Evolutionary conservation across 2,113 vertebrate genomes (phyloP), one percentile per base, ranked within the genome.

Genomic region (Esox niger): DNA sequence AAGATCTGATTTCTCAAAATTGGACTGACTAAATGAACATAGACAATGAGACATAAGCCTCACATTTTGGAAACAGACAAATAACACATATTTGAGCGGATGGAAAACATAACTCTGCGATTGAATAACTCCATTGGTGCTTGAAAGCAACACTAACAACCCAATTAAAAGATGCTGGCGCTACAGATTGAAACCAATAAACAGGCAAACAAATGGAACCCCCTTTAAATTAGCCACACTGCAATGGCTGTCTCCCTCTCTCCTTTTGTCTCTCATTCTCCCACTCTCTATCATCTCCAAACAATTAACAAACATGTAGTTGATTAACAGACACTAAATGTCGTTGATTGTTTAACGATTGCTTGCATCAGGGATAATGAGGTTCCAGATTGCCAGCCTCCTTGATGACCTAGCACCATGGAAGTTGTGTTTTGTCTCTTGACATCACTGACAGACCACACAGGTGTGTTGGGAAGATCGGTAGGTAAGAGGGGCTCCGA

Each of bases 241-340:
- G 31, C 17, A n/a, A 79, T 87, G 79, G 78, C 87, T 88, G 84
- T 0, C 33, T 35, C 33, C 0, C 33, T 35, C 33, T 11, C 33
- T 35, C 10, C 2, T 11, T 33, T 9, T 33, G 6, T 33, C 8
- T 33, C 32, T 33, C 32, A 9, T 10, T 33, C 8, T 33, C 32
- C 10, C 32, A 9, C 32, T 33, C 79, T 87, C 84, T 80, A 87
- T 89, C 84, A 88, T 84, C 82, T 88, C 79, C 75, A 80, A 78
- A 73, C 71, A 74, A 80, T 84, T 87, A 84, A 84, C 80, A 85
- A 87, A 81, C 81, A 75, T 82, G 73, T 77, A 79, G 78, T 81
- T 86, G 79, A 86, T 88, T 84, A 88, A 86, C 82, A 84, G 86
- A 86, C 64, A 65, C 84, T 82, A 85, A 85, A 88, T 82, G 75